Conservation (phyloP, 2,797 vertebrate species). For the Peromyscus aztecus region DNA sequence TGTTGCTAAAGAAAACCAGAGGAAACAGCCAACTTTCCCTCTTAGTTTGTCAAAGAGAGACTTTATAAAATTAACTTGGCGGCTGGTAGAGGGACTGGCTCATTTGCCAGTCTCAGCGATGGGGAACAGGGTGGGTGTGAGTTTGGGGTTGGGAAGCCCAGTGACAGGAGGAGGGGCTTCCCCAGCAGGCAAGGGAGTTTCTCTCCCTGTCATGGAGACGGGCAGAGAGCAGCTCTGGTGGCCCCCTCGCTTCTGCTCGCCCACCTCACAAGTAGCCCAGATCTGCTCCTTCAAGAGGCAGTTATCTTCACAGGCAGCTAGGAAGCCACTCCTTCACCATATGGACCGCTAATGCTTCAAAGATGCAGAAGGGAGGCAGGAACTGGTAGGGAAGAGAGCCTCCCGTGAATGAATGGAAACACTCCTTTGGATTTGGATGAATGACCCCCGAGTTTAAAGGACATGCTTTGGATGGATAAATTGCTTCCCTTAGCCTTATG, state of each 20-base stretch:
- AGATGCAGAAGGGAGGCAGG: not conserved
- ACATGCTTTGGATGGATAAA: not conserved
- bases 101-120: constrained; percentile 76
- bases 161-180: too few species aligned
- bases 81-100: constrained; percentile 18
- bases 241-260: not conserved
- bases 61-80: constrained; percentile 79
- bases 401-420: not conserved
- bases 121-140: not conserved
- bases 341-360: not conserved
- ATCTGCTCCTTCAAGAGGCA: not conserved
- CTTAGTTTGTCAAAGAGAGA: constrained; percentile 79
- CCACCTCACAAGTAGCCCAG: not conserved
- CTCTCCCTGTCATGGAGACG: not conserved
- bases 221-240: rapidly evolving
- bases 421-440: not conserved
- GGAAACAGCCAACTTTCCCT: constrained; percentile 75
- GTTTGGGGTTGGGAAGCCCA: not conserved
- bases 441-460: not conserved
- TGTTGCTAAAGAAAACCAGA: constrained; percentile 82
- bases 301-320: not conserved
- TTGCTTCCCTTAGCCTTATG: not conserved
- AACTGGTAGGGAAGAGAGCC: not conserved
- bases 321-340: not conserved
- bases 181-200: not conserved